Base-by-base conservation (phyloP, 1,140 invertebrate genomes). In the Pomacea maculata region DNA sequence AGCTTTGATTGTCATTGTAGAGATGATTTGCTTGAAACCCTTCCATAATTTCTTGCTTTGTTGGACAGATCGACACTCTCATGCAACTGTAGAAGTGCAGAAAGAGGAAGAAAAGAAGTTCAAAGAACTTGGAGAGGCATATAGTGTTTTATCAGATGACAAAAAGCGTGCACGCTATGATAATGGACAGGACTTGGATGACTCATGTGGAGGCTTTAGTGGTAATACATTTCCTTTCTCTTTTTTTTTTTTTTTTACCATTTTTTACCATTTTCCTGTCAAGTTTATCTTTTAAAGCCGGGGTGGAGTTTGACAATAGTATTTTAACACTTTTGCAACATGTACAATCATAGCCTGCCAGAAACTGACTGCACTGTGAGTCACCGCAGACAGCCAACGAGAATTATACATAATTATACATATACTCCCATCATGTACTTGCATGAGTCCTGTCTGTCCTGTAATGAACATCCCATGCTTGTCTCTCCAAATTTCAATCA, bases 91-190 rank as follows among this genome's bases (percentile, higher is more conserved):
- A 75, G 93, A 92, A 7, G 95, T 96, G 87, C 95, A 96, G 80
- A 95, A 95, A 86, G 96, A 97, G 87, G 96, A 98, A 91, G 97
- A 99, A 91, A 94, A 95, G 82, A 91, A 90, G 80, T 92, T 92
- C 80, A 92, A 92, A 81, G 91, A 92, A 82, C 83, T 92, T 10
- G 89, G 91, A 2, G 91, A 92, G 70, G 91, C 91, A 0, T 92
- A 92, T 82, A 82, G 83, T 79, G 87, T 92, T 19, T 81, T 92
- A 29, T 89, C 89, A 70, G 91, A 92, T 82, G 71, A 87, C 25
- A 90, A 91, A 64, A 92, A 92, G 82, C 86, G 87, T 55, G 82
- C 86, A 12, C 83, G 89, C 52, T 92, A 91, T 79, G 91, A 92
- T 82, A 89, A 81, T 80, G 91, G 91, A 4, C 88, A 89, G 64